Evolutionary conservation across 1,140 invertebrate genomes (phyloP).

Genomic region (Ips nitidus): DNA sequence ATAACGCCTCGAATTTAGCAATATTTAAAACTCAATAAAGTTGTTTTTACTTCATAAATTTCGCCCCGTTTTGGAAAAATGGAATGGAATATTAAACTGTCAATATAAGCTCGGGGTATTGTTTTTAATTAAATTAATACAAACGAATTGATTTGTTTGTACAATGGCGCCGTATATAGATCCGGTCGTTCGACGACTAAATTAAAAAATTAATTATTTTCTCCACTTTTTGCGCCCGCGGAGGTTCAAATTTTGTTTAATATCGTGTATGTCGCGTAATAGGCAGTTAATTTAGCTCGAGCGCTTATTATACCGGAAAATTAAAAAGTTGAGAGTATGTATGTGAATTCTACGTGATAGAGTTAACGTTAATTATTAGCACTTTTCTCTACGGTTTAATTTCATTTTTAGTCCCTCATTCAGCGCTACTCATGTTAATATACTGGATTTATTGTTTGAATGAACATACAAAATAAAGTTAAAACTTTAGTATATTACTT

Average conservation of each 20-base stretch:
- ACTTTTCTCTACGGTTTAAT: too few species aligned
- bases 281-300: background rate
- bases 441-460: too few species aligned
- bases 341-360: too few species aligned
- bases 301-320: background rate
- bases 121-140: constrained; percentile 37
- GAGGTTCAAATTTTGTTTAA: constrained; percentile 12
- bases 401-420: too few species aligned
- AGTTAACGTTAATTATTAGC: too few species aligned
- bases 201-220: constrained; percentile 35
- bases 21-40: constrained; percentile 30
- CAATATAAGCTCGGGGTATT: constrained; percentile 31
- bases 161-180: constrained; percentile 20
- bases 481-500: too few species aligned
- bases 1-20: constrained; percentile 22
- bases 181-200: constrained; percentile 11
- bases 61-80: constrained; percentile 19
- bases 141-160: constrained; percentile 38
- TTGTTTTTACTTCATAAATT: constrained; percentile 32
- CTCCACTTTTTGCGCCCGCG: constrained; percentile 13
- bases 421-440: too few species aligned
- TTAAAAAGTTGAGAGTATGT: too few species aligned
- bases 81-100: constrained; percentile 26
- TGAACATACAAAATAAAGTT: too few species aligned
- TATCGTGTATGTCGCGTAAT: background rate